Evolutionary conservation across 2,113 vertebrate genomes (phyloP), one percentile per base, ranked within the genome.

Genomic region (Columba janthina): DNA sequence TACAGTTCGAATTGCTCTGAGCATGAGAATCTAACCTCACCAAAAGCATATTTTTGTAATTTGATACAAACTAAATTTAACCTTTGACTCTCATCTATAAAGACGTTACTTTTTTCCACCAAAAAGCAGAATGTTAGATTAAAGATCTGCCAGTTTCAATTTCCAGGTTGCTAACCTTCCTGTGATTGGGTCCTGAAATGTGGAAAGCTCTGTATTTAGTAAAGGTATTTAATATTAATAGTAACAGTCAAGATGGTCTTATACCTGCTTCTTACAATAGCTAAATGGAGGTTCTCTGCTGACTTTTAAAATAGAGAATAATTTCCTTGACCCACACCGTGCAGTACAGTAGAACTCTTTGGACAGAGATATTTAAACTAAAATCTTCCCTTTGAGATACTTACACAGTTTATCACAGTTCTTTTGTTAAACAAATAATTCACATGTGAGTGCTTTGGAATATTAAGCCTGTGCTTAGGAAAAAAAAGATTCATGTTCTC

Each of bases 1-100:
- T 98, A 97, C 91, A 95, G 94, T 96, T 95, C 28, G 53, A 96
- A 96, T 97, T 97, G 95, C 96, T 97, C 97, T 76, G 93, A 98
- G 97, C 97, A 97, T 97, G 97, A 98, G 98, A 98, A 98, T 98
- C 97, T 98, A 98, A 98, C 97, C 97, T 98, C 95, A 97, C 95
- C 82, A 82, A 97, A 98, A 98, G 97, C 96, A 58, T 98, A 97
- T 98, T 98, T 98, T 97, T 97, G 98, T 98, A 98, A 98, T 97
- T 94, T 69, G 97, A 98, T 98, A 98, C 98, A 98, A 98, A 98
- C 97, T 97, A 98, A 98, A 98, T 98, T 95, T 98, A 97, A 98
- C 98, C 98, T 98, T 94, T 98, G 98, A 97, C 98, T 97, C 96
- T 69, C 94, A 92, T 97, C 97, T 97, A 97, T 98, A 98, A 97